Conservation (phyloP, 2,888 invertebrate genomes). For the Lacanobia wlatinum region DNA sequence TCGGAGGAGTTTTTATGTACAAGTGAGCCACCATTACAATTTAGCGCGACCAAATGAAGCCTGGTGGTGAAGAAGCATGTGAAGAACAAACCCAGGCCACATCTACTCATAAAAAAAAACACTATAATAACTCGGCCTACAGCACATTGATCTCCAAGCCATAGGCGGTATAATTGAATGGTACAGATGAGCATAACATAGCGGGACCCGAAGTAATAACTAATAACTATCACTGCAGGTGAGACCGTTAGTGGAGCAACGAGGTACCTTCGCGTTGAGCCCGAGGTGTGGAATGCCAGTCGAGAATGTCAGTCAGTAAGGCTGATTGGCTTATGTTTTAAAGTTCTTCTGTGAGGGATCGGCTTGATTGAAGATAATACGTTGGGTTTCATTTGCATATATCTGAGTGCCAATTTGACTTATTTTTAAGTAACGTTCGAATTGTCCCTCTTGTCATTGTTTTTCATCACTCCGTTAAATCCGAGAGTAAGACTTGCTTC, state of each 20-base stretch:
- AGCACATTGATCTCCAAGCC: constrained; percentile 23
- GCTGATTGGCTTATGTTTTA: not conserved
- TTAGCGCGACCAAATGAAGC: no score
- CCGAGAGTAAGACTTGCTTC: no score
- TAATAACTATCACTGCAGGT: constrained; percentile 38
- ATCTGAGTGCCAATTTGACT: no score
- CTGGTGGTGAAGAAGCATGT: no score
- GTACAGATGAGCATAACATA: constrained; percentile 47
- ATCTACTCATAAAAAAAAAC: no score
- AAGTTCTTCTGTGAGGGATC: not conserved
- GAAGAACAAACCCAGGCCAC: no score
- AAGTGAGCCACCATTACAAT: no score
- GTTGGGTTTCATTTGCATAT: no score
- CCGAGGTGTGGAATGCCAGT: constrained; percentile 26
- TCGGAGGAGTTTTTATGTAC: no score
- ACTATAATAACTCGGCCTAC: not conserved
- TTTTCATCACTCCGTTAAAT: no score
- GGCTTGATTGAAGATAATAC: not conserved
- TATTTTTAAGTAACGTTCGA: no score
- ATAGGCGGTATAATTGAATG: constrained; percentile 45
- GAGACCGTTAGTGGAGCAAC: constrained; percentile 39
- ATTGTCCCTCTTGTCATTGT: no score
- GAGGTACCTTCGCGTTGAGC: constrained; percentile 4
- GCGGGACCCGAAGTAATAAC: constrained; percentile 32
- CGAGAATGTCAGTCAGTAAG: constrained; percentile 5